Evolutionary conservation across 2,113 vertebrate species (phyloP), one percentile per base, ranked within the genome.

Genomic region (Neogobius melanostomus): DNA sequence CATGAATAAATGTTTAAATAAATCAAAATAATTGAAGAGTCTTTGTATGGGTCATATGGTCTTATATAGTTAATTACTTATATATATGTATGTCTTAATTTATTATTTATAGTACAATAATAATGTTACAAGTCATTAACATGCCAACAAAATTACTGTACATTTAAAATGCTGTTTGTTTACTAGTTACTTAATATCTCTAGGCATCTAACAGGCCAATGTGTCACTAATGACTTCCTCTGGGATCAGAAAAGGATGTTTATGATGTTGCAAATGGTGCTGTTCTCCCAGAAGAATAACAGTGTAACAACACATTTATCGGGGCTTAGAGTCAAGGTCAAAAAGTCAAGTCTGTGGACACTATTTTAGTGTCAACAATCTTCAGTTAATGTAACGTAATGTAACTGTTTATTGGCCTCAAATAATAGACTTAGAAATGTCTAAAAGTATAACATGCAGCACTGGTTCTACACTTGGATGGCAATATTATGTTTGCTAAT

Each of bases 201-300:
- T 64, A 60, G 71, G 21, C 64, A 16, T 44, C 71, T 52, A 68
- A 51, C 49, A 14, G 49, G 14, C 62, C 28, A 68, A 64, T 69
- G 28, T 36, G 28, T 71, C 77, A 69, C 36, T 87, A 88, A 85
- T 81, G 57, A 63, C 68, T 60, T 77, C 67, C 77, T 53, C 36
- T 21, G 82, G 78, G 85, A 82, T 64, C 16, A 67, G 28, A 71
- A 48, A 75, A 83, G 72, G 53, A 56, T 74, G 71, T 81, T 82
- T 72, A 65, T 73, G n/a, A 14, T 5, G 68, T 8, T 61, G 6
- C 61, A 6, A 6, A 14, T 14, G 6, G 59, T 8, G 8, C 4
- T 11, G 36, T 47, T 60, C 57, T 12, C 4, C 17, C 43, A 47
- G 7, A 11, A 8, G 46, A 47, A 47, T 47, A 12, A 10, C 54